Conservation (phyloP, 2,888 invertebrate genomes). For the Gisinianus flammeolus region DNA sequence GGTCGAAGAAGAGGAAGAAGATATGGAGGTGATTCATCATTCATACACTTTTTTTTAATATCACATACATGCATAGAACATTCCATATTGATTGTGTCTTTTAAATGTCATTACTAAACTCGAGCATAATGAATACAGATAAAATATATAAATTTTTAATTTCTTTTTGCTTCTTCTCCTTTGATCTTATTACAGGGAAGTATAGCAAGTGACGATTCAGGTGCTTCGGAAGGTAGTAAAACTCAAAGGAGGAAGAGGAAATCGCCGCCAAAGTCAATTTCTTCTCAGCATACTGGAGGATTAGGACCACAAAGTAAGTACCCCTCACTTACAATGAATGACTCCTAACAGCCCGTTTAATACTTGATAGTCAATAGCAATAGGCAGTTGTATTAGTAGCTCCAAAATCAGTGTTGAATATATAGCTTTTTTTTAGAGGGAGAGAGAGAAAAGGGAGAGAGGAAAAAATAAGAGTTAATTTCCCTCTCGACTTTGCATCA, state of each 20-base stretch:
- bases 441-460: no score
- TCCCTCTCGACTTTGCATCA: slow-evolving; percentile 25
- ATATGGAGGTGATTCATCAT: slow-evolving; percentile 64
- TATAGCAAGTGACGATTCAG: slow-evolving; percentile 58
- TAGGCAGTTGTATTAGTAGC: no score
- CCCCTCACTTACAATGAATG: no score
- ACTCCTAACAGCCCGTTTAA: no score
- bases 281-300: slow-evolving; percentile 42
- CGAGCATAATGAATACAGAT: neutral
- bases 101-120: neutral
- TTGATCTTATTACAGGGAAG: slow-evolving; percentile 51
- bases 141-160: neutral
- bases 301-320: slow-evolving; percentile 40
- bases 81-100: neutral
- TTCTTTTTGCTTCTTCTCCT: slow-evolving; percentile 5
- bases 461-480: neutral
- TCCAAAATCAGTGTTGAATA: no score
- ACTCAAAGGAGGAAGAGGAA: slow-evolving; percentile 52
- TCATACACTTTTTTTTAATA: neutral
- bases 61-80: neutral
- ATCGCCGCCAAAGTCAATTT: slow-evolving; percentile 51
- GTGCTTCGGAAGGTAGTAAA: slow-evolving; percentile 57
- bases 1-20: slow-evolving; percentile 75
- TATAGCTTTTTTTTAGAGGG: no score
- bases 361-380: no score